These are phyloP conservation scores for Ceratitis capitata DNA, from an alignment of 1,140 invertebrate species.

Conservation along the genomic window DNA sequence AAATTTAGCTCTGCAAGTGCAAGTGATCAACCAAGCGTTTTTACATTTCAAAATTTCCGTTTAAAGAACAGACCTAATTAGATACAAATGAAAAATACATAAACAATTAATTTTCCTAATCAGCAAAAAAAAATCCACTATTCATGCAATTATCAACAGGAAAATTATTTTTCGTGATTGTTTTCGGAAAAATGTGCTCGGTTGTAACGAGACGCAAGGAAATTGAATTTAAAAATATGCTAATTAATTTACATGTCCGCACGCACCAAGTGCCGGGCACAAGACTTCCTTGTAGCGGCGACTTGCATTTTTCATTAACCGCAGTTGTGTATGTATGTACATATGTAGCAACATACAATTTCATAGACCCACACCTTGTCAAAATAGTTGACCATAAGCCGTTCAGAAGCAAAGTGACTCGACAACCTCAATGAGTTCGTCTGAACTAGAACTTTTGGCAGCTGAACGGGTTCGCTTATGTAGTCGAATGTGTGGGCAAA, in stretches of 20 bases:
- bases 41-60: neutral
- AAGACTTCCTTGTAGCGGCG: neutral
- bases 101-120: neutral
- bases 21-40: no score
- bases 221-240: conserved; percentile 19
- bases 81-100: neutral
- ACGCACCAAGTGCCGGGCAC: neutral
- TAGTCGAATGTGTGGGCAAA: neutral
- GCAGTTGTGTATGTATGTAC: neutral
- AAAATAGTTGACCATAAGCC: conserved; percentile 1
- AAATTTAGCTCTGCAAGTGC: neutral
- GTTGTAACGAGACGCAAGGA: neutral
- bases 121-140: neutral
- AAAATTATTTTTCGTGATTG: neutral
- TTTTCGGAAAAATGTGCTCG: neutral
- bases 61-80: neutral
- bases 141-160: neutral
- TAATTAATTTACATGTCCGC: neutral
- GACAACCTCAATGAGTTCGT: neutral
- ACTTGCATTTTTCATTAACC: neutral
- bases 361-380: conserved; percentile 9
- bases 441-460: neutral
- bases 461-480: neutral
- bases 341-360: neutral
- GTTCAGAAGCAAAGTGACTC: neutral